Base-by-base conservation (phyloP, 1,140 invertebrate species). In the Formica exsecta region DNA sequence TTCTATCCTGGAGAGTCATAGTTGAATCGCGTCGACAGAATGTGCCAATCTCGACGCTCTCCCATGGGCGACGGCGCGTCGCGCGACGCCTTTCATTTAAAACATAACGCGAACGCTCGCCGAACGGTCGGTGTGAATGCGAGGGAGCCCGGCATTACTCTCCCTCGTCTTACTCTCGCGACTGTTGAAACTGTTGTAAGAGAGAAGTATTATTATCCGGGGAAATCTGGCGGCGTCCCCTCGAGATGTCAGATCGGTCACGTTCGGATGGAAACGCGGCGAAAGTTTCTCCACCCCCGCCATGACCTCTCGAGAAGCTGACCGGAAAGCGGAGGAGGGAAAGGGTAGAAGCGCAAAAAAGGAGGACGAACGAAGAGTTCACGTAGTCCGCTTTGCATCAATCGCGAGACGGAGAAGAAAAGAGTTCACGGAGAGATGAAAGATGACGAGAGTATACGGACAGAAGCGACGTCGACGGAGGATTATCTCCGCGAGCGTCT, bases 141-240 rank as follows among this genome's bases (percentile, higher is more conserved):
- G 90, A 89, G 87, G 70, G 85, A 90, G 66, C 70, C 66, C 86
- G 87, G 73, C 77, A 71, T 65, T 77, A 61, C 22, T 36, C 71
- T n/a, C n/a, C 54, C 48, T 2, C 54, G 22, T 61, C 64, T 57
- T 81, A 84, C 74, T 61, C 79, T 41, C 68, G 84, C 80, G 59
- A 87, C 88, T 79, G 86, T 84, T 90, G 89, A 75, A 90, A 90
- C 86, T 87, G 87, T 89, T 92, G 92, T 92, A 93, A 94, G 92
- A 94, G 92, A 94, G 93, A 95, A 94, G 94, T 95, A 95, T 95
- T 95, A 95, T 95, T 95, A 95, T 94, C 94, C 92, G 92, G 94
- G 94, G 94, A 95, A 95, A 95, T 95, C 94, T 95, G 92, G 91
- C 92, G 91, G 75, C 84, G 85, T 92, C 91, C 94, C 93, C 91